phyloP scores from a whole-genome alignment of 2,113 vertebrate species.

The Argyrosomus japonicus region DNA sequence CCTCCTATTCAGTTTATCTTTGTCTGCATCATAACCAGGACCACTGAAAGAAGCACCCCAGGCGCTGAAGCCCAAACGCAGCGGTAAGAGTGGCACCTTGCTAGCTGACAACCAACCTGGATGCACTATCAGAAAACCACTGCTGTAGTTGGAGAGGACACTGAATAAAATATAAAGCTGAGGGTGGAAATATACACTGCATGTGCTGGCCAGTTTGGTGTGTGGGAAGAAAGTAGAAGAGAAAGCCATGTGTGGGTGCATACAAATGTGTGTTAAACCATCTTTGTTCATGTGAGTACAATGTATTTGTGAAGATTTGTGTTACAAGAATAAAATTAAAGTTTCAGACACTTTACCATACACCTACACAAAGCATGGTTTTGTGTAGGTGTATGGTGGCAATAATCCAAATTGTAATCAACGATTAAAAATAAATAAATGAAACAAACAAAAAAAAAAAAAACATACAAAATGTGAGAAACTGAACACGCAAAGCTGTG shows the following conservation, averaged over 20 bases:
- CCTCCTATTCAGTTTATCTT: slow-evolving; percentile 57
- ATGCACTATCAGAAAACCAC: slow-evolving; percentile 52
- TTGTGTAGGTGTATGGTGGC: not conserved
- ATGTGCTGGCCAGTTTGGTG: slow-evolving; percentile 35
- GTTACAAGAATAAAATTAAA: slow-evolving; percentile 24
- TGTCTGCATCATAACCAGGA: slow-evolving; percentile 56
- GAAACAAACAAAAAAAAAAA: not conserved
- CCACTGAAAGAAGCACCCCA: slow-evolving; percentile 53
- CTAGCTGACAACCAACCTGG: slow-evolving; percentile 67
- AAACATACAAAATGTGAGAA: slow-evolving; percentile 52
- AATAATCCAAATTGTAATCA: slow-evolving; percentile 30
- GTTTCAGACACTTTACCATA: slow-evolving; percentile 13
- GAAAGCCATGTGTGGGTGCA: slow-evolving; percentile 44
- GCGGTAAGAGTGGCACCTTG: slow-evolving; percentile 53
- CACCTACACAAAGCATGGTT: not conserved
- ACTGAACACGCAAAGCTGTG: slow-evolving; percentile 60
- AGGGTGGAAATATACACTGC: slow-evolving; percentile 37
- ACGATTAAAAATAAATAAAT: slow-evolving; percentile 30
- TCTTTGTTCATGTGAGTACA: slow-evolving; percentile 31
- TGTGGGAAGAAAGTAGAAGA: slow-evolving; percentile 45
- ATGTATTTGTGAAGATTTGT: slow-evolving; percentile 47
- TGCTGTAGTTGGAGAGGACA: slow-evolving; percentile 57
- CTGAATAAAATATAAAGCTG: slow-evolving; percentile 72
- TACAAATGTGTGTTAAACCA: slow-evolving; percentile 44
- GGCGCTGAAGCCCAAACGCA: slow-evolving; percentile 39